Evolutionary conservation across 2,888 invertebrate genomes (phyloP).

Genomic region (Zygothrica quintamaculata): DNA sequence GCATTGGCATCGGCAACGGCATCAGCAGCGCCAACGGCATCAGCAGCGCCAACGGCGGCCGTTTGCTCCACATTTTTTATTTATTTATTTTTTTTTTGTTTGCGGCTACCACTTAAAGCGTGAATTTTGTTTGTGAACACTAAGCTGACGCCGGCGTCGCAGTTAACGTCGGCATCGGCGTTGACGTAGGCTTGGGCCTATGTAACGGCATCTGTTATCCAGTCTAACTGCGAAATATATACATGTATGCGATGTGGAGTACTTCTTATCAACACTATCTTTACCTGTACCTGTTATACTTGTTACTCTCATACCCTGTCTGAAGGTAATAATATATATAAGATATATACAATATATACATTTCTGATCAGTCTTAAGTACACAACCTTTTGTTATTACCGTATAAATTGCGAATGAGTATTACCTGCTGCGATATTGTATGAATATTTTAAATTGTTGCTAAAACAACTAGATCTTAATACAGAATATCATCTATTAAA

Average conservation of each 20-base stretch:
- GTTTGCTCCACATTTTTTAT: constrained; percentile 48
- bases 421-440: no score
- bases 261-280: constrained; percentile 57
- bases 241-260: constrained; percentile 38
- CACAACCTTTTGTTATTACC: no score
- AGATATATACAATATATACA: no score
- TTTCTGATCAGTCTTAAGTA: not conserved
- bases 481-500: no score
- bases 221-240: constrained; percentile 33
- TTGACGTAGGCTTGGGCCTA: constrained; percentile 5
- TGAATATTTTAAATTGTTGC: no score
- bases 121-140: constrained; percentile 49
- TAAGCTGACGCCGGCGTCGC: constrained; percentile 49
- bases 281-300: constrained; percentile 8
- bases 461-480: no score
- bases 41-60: constrained; percentile 7
- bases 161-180: constrained; percentile 6
- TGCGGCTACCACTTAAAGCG: constrained; percentile 52
- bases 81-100: constrained; percentile 25
- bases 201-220: constrained; percentile 42
- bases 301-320: constrained; percentile 5
- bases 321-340: not conserved
- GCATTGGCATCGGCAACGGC: not conserved
- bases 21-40: constrained; percentile 15
- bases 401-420: no score